These are phyloP conservation scores for Sussaba pulchella DNA, from an alignment of 2,888 invertebrate genomes.

Conservation along the genomic window DNA sequence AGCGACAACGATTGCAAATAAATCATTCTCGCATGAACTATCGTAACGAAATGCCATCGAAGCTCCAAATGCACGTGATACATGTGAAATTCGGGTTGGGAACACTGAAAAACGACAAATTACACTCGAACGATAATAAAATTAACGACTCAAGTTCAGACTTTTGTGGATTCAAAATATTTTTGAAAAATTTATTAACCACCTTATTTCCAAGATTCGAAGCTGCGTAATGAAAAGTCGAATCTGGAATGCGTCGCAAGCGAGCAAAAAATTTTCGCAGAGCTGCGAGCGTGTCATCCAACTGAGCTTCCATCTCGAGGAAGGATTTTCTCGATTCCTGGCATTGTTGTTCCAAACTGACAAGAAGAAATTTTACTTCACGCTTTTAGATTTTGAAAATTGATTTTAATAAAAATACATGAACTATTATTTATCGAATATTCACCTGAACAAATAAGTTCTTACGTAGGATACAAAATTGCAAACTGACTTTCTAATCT, in stretches of 20 bases:
- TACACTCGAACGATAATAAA: constrained; percentile 39
- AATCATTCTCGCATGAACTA: constrained; percentile 73
- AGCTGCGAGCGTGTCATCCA: constrained; percentile 73
- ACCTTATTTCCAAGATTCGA: constrained; percentile 84
- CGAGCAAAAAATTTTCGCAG: constrained; percentile 76
- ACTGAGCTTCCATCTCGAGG: constrained; percentile 74
- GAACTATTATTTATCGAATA: constrained; percentile 2
- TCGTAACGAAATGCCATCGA: constrained; percentile 84
- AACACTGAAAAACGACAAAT: constrained; percentile 77
- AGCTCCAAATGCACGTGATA: constrained; percentile 85
- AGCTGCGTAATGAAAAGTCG: constrained; percentile 82
- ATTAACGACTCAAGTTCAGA: too few relatives aligned
- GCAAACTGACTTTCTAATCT: constrained; percentile 73
- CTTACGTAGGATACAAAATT: constrained; percentile 76
- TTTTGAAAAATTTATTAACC: constrained; percentile 8
- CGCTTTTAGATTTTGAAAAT: neutral
- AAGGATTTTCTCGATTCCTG: constrained; percentile 69
- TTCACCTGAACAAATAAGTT: constrained; percentile 76
- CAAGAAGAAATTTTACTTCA: constrained; percentile 20
- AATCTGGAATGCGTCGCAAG: constrained; percentile 81
- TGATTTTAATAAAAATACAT: constrained; percentile 10
- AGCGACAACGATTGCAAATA: constrained; percentile 70
- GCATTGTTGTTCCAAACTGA: constrained; percentile 76
- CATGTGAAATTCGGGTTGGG: constrained; percentile 84
- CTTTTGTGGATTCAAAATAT: constrained; percentile 39